Evolutionary conservation across 2,797 vertebrate genomes (phyloP).

Genomic region (Choloepus didactylus): DNA sequence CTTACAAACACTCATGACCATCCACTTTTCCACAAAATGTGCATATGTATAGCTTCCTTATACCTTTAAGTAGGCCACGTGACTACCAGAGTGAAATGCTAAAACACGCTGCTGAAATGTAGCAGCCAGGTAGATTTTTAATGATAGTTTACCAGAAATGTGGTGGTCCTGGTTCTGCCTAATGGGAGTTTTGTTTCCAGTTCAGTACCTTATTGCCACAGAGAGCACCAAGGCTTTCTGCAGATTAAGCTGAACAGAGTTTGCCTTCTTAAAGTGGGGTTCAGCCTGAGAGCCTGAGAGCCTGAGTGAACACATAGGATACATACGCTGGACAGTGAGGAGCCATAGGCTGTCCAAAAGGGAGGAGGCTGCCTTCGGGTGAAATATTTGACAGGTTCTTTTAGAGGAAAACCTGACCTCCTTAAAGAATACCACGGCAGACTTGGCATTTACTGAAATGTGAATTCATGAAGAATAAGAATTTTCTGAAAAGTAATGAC

Average conservation of each 20-base stretch:
- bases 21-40: background rate
- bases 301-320: background rate
- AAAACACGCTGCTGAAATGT: background rate
- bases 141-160: background rate
- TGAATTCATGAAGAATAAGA: background rate
- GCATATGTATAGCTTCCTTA: background rate
- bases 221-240: background rate
- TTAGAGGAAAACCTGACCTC: background rate
- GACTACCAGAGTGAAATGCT: background rate
- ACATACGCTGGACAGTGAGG: background rate
- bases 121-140: background rate
- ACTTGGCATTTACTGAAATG: background rate
- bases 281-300: background rate
- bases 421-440: background rate
- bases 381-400: background rate
- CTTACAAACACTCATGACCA: background rate
- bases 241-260: background rate
- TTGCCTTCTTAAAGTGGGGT: background rate
- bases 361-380: background rate
- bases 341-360: background rate
- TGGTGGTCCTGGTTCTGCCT: background rate
- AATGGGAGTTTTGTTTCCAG: background rate
- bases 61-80: background rate
- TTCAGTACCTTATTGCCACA: background rate
- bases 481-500: background rate